phyloP scores from a whole-genome alignment of 2,888 invertebrate species.

The Yponomeuta cagnagella region DNA sequence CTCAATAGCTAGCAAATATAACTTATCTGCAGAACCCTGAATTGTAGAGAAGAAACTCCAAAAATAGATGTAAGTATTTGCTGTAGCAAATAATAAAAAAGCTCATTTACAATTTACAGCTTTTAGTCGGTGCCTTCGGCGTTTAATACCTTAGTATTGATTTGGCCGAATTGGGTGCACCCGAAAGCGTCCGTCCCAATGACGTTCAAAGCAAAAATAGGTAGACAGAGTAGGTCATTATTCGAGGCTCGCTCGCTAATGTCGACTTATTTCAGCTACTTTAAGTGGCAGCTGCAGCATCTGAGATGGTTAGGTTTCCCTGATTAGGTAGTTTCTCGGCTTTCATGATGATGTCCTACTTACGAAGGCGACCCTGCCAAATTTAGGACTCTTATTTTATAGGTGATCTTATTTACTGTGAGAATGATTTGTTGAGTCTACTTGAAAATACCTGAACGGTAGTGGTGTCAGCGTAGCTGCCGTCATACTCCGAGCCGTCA shows the following conservation, averaged over 20 bases:
- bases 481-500: slow-evolving; percentile 96
- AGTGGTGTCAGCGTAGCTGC: slow-evolving; percentile 83
- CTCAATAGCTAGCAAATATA: slow-evolving; percentile 19
- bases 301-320: too few relatives aligned
- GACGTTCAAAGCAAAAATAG: slow-evolving; percentile 36
- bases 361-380: too few relatives aligned
- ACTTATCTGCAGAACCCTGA: slow-evolving; percentile 28
- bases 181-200: slow-evolving; percentile 38
- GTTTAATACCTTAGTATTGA: slow-evolving; percentile 40
- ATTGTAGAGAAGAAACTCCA: slow-evolving; percentile 27
- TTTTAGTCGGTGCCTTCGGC: slow-evolving; percentile 39
- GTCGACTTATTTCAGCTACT: not conserved
- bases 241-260: slow-evolving; percentile 9
- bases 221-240: slow-evolving; percentile 26
- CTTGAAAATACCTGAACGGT: slow-evolving; percentile 64
- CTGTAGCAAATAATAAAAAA: slow-evolving; percentile 36
- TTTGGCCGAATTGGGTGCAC: slow-evolving; percentile 28
- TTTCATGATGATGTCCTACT: too few relatives aligned
- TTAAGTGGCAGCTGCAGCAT: not conserved
- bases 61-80: slow-evolving; percentile 10
- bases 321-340: too few relatives aligned
- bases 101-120: slow-evolving; percentile 41
- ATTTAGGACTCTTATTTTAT: too few relatives aligned
- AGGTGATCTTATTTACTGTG: not conserved
- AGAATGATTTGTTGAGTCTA: not conserved